Evolutionary conservation across 2,888 invertebrate species (phyloP), one percentile per base, ranked within the genome.

Genomic region (Erynnis tages): DNA sequence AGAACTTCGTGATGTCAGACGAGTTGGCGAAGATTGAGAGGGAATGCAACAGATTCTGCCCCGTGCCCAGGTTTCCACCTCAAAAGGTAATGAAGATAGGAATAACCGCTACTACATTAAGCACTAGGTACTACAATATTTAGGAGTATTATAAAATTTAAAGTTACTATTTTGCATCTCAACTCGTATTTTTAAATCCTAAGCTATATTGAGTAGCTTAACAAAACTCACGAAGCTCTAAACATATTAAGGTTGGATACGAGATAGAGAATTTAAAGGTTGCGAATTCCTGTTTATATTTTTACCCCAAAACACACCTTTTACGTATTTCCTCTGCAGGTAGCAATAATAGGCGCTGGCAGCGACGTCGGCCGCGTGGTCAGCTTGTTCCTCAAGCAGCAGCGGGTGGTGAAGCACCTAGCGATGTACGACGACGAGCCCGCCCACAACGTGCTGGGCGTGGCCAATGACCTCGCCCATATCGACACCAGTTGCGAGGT

Each of bases 401-500:
- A 85, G 66, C 73, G 67, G 17, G 59, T 86, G 0, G 58, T 88
- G 10, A 77, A 75, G 38, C 60, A 55, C 1, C 66, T 88, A 38
- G 76, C 82, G 2, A 57, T 88, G 67, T 87, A 86, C 57, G 88
- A 88, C 27, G 80, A 80, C 7, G 50, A 50, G 0, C 72, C 78
- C 0, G 63, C 71, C 1, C 61, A 71, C 1, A 59, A 60, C 13
- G 85, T 89, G 45, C 59, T 87, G 10, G 86, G 86, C 0, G 71
- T 71, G 4, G 87, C 84, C 1, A 80, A 68, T 25, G 88, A 89
- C 46, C 41, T 89, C 2, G 84, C 86, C 0, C 84, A 87, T 47
- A 82, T 89, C 2, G 87, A 89, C 62, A 86, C 87, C 38, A 82
- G 76, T 59, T 68, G 82, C 0, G 71, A 69, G 8, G 69, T 87